These are phyloP conservation scores for Pseudorectes ferrugineus DNA, from an alignment of 2,113 vertebrate species.

Conservation along the genomic window DNA sequence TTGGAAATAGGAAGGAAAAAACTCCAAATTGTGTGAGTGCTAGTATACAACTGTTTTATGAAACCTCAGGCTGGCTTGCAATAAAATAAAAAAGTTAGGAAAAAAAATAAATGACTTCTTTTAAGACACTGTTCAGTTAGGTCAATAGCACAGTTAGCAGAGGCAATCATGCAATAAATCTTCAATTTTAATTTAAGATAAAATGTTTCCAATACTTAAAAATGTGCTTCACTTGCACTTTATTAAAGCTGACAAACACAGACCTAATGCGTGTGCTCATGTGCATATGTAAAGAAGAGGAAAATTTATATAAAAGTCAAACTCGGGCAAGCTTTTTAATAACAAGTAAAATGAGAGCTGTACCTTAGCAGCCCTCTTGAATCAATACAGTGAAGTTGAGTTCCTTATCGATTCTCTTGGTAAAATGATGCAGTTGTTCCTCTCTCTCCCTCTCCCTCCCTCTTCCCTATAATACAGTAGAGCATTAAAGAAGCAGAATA, in stretches of 20 bases:
- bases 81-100: not conserved
- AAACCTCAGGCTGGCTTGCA: not conserved
- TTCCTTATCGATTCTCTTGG: constrained; percentile 51
- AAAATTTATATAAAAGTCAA: not conserved
- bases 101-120: not conserved
- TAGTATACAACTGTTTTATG: not conserved
- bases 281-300: not conserved
- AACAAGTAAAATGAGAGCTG: not conserved
- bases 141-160: not conserved
- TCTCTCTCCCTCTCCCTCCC: not conserved
- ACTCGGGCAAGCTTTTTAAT: not conserved
- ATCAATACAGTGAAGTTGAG: constrained; percentile 39
- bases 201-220: not conserved
- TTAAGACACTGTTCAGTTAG: not conserved
- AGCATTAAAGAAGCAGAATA: constrained; percentile 70
- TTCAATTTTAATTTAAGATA: not conserved
- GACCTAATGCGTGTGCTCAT: not conserved
- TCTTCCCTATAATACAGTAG: constrained; percentile 48
- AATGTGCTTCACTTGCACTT: not conserved
- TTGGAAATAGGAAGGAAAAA: not conserved
- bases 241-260: not conserved
- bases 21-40: not conserved
- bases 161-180: not conserved
- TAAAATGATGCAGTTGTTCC: constrained; percentile 31
- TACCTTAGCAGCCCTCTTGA: not conserved